These are phyloP conservation scores for Lissocephala sabroskyi DNA, from an alignment of 2,888 invertebrate genomes.

Conservation along the genomic window DNA sequence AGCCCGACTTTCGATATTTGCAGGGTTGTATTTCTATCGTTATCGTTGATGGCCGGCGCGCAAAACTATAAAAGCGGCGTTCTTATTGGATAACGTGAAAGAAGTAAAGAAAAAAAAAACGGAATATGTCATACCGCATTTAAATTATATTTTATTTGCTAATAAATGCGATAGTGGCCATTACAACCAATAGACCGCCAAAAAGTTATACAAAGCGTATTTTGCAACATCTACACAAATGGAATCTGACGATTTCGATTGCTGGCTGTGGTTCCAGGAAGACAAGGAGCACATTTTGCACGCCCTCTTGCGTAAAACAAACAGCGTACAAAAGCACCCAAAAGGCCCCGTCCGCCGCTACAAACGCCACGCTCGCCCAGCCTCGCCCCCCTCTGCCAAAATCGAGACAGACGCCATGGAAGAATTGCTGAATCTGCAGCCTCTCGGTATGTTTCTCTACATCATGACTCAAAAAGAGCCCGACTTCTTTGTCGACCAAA, in stretches of 20 bases:
- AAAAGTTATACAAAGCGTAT: no score
- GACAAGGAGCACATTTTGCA: slow-evolving; percentile 12
- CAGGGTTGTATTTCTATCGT: no score
- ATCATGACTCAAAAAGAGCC: slow-evolving; percentile 23
- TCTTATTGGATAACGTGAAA: no score
- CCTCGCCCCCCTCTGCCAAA: neutral
- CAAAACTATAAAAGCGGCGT: no score
- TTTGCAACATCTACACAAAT: neutral
- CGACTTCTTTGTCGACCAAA: slow-evolving; percentile 43
- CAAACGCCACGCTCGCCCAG: neutral
- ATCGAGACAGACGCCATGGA: slow-evolving; percentile 8
- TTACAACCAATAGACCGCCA: no score
- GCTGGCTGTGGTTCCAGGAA: slow-evolving; percentile 28
- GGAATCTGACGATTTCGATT: slow-evolving; percentile 24
- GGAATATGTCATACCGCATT: no score
- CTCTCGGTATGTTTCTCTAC: slow-evolving; percentile 49
- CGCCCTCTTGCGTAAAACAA: slow-evolving; percentile 8
- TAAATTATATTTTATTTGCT: no score
- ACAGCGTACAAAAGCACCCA: neutral
- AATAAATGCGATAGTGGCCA: no score
- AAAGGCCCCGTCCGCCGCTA: neutral
- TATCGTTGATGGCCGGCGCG: no score
- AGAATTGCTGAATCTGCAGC: slow-evolving; percentile 28
- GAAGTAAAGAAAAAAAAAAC: no score
- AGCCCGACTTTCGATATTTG: no score